Base-by-base conservation (phyloP, 2,888 invertebrate genomes). In the Drosophila mulleri region DNA sequence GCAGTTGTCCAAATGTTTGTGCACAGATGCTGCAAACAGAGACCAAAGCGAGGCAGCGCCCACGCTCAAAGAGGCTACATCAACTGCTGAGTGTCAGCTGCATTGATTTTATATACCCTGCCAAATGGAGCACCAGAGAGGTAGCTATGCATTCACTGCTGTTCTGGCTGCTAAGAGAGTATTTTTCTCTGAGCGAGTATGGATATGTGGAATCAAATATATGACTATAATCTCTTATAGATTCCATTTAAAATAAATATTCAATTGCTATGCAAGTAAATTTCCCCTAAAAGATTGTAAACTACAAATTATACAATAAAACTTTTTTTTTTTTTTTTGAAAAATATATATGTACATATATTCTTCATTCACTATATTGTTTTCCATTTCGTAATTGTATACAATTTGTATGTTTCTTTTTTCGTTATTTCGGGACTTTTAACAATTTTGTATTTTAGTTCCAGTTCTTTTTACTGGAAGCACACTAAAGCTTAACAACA, bases 1-100 rank as follows among this genome's bases (percentile, higher is more conserved):
- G 67, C 67, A 77, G 69, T 83, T 85, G 81, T 80, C 76, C 67
- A 77, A 83, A 86, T 83, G 81, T 73, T 83, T 79, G 83, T 72
- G 71, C 71, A 48, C 77, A 79, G 77, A 78, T 82, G 74, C 67
- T 65, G 54, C 61, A 23, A 53, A 65, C 62, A 65, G 62, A 62
- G 73, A 47, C 23, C 44, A 48, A 44, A 62, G 47, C 20, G 29
- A 48, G 44, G 16, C 44, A 48, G 44, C 14, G 57, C 39, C 50
- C 39, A 18, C 45, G 57, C 58, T 56, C 47, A 67, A 61, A 70
- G 72, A 72, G 78, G 72, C 71, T 79, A 70, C 78, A 86, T 76
- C 78, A 78, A 83, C 72, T 71, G 76, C 66, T 66, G 72, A 75
- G 66, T 80, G 72, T 64, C 74, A 83, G 76, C 70, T 72, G 69